Evolutionary conservation across 2,113 vertebrate species (phyloP), one percentile per base, ranked within the genome.

Genomic region (Columba janthina): DNA sequence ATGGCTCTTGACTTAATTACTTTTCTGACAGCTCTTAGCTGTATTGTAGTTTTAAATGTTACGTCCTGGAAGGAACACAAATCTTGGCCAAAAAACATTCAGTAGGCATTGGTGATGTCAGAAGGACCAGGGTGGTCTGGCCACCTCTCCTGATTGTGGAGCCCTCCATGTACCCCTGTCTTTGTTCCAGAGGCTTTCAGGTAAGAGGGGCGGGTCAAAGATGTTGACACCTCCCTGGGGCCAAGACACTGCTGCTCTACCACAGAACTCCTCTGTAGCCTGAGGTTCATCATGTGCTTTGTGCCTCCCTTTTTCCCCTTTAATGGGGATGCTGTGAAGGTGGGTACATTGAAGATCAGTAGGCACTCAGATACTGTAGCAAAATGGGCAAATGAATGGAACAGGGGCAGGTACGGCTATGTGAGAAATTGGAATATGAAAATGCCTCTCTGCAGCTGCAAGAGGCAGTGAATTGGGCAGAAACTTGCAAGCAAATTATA

Each of bases 141-240:
- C 29, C 10, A 26, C 32, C 26, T 71, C 17, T 57, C 31, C 42
- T 51, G 29, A 26, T 11, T 17, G 24, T 1, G 5, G 22, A 29
- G 6, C 5, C 56, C 25, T 8, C 20, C 42, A 26, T 2, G 1
- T 70, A 1, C 29, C 29, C 7, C 17, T 3, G 5, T 25, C 53
- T 48, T 72, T 69, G 28, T 57, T 72, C 50, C 15, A 26, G 18
- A 21, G 36, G 25, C 32, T 74, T 64, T 32, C 53, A 61, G 40
- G 20, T 69, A 31, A 56, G n/a, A 40, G 20, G 62, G 8, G 64
- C 38, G 12, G 69, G 38, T 53, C 16, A 24, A 77, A 57, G 17
- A 9, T 21, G 18, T 22, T 25, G 53, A 22, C 18, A 46, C 15
- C 21, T 32, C 8, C 22, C 24, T 38, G 15, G 7, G 8, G 15